Conservation (phyloP, 2,113 vertebrate species). For the Carassius auratus region DNA sequence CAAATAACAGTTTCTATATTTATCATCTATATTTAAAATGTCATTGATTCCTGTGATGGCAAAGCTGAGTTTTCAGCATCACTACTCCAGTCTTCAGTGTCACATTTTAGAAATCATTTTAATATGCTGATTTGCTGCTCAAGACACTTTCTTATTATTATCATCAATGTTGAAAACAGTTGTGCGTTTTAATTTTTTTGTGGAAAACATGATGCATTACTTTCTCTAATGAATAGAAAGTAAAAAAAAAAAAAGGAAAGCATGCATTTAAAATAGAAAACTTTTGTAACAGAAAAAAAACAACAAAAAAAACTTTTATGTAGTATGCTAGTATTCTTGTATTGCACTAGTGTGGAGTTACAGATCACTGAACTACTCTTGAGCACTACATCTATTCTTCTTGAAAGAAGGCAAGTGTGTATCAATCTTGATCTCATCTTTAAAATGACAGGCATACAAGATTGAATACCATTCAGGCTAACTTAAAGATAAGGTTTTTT, state of each 20-base stretch:
- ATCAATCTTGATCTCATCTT: conserved; percentile 14
- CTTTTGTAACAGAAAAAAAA: too few relatives aligned
- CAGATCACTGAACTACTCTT: neutral
- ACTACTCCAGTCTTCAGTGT: too few relatives aligned
- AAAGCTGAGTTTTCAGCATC: too few relatives aligned
- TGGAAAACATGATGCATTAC: neutral
- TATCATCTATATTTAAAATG: too few relatives aligned
- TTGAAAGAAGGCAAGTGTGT: neutral
- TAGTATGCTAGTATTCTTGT: neutral
- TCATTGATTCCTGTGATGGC: too few relatives aligned
- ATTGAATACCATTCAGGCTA: neutral
- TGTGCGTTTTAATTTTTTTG: neutral
- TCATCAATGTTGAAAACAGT: neutral
- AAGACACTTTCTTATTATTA: neutral
- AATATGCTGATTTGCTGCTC: neutral
- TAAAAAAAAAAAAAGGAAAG: too few relatives aligned
- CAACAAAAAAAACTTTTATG: too few relatives aligned
- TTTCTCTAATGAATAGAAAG: neutral
- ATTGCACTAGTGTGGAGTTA: neutral
- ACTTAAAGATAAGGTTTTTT: neutral
- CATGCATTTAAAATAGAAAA: too few relatives aligned
- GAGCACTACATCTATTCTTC: neutral
- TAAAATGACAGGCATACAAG: neutral
- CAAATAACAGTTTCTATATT: too few relatives aligned
- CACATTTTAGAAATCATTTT: too few relatives aligned